phyloP scores from a whole-genome alignment of 1,140 invertebrate genomes.

The Dinothrombium tinctorium region DNA sequence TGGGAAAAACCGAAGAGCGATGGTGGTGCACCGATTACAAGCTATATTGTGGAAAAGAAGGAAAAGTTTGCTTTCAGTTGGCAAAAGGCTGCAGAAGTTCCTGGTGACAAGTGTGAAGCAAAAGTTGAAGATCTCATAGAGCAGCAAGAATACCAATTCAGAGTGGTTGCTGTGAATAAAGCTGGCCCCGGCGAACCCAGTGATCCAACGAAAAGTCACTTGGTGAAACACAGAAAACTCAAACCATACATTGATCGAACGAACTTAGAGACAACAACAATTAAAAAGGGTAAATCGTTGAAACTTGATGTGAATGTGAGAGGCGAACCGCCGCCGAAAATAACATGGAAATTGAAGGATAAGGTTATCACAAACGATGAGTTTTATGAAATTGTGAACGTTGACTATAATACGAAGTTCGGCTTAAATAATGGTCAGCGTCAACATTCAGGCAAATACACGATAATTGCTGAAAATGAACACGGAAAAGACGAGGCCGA shows the following conservation, averaged over 20 bases:
- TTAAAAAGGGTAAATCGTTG: conserved; percentile 72
- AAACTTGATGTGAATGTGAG: conserved; percentile 76
- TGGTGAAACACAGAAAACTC: conserved; percentile 46
- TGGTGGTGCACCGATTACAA: conserved; percentile 67
- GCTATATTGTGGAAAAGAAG: conserved; percentile 86
- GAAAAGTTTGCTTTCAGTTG: conserved; percentile 78
- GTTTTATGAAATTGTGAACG: conserved; percentile 34
- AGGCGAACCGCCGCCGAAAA: conserved; percentile 84
- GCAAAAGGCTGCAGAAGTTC: conserved; percentile 70
- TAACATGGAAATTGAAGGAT: conserved; percentile 54
- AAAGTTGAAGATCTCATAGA: conserved; percentile 40
- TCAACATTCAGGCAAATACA: conserved; percentile 77
- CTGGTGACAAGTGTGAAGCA: conserved; percentile 66
- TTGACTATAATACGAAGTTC: conserved; percentile 31
- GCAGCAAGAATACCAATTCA: conserved; percentile 69
- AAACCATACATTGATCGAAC: conserved; percentile 48
- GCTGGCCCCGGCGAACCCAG: conserved; percentile 77
- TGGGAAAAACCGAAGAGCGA: conserved; percentile 77
- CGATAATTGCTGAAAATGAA: conserved; percentile 61
- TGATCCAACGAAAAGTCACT: conserved; percentile 17
- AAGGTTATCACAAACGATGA: conserved; percentile 20
- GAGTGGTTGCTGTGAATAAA: conserved; percentile 87
- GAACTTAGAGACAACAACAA: conserved; percentile 61
- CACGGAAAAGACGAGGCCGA: conserved; percentile 75
- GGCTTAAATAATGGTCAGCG: conserved; percentile 60